Evolutionary conservation across 2,113 vertebrate genomes (phyloP).

Genomic region (Serilophus lunatus): DNA sequence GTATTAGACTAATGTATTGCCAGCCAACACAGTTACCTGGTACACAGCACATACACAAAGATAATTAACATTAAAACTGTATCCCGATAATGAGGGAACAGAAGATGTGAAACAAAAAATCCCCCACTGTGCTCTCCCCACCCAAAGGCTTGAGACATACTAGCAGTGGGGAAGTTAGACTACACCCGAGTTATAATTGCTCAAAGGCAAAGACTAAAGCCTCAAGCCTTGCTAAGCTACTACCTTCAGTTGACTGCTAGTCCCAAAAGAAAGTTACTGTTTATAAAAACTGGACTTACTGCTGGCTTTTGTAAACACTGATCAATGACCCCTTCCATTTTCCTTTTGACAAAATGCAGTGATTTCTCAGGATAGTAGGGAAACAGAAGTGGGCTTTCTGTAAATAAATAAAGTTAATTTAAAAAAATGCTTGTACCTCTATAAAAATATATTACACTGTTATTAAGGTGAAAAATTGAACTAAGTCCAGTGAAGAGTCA

Average conservation of each 20-base stretch:
- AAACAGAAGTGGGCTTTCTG: slow-evolving; percentile 94
- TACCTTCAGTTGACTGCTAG: background rate
- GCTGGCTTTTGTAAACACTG: slow-evolving; percentile 92
- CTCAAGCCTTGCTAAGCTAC: background rate
- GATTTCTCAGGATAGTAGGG: slow-evolving; percentile 94
- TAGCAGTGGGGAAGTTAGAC: background rate
- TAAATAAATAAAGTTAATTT: background rate
- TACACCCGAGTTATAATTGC: background rate
- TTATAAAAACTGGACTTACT: slow-evolving; percentile 74
- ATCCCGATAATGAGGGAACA: background rate
- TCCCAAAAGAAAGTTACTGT: background rate
- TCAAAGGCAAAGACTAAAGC: background rate
- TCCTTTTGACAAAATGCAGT: slow-evolving; percentile 92
- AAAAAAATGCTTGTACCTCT: background rate
- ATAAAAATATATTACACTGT: background rate
- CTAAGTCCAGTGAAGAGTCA: background rate
- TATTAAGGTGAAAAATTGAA: background rate
- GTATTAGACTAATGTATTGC: background rate
- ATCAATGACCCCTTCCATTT: slow-evolving; percentile 91
- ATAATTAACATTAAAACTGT: background rate
- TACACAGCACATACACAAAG: background rate
- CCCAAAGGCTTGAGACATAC: background rate
- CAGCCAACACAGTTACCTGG: background rate
- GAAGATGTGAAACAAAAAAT: background rate
- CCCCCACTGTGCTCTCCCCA: background rate